Evolutionary conservation across 2,888 invertebrate species (phyloP).

Genomic region (Oscheius myriophilus): DNA sequence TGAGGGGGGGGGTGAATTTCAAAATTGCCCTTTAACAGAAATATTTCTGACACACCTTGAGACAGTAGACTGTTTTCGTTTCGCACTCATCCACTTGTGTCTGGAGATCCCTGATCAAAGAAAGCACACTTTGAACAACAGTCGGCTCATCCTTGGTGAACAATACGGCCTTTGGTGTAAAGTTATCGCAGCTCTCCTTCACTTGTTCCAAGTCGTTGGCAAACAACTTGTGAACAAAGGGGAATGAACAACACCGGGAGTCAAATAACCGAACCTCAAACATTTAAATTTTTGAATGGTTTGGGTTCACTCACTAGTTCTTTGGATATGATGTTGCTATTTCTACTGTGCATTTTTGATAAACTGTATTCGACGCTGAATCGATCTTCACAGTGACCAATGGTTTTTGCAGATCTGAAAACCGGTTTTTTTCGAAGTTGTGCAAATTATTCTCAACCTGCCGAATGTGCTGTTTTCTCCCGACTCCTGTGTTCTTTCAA

Average conservation of each 20-base stretch:
- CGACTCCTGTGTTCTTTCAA: constrained; percentile 11
- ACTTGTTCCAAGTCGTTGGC: constrained; percentile 38
- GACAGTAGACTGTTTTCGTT: constrained; percentile 39
- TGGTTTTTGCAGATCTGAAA: constrained; percentile 1
- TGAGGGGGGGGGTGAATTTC: too few species aligned
- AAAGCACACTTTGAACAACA: constrained; percentile 44
- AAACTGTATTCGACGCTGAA: constrained; percentile 46
- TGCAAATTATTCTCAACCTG: too few species aligned
- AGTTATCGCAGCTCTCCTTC: constrained; percentile 24
- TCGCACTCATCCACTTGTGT: constrained; percentile 38
- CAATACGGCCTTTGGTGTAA: constrained; percentile 31
- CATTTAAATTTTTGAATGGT: not conserved
- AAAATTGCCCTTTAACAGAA: too few species aligned
- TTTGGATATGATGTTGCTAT: constrained; percentile 34
- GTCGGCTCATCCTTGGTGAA: constrained; percentile 24
- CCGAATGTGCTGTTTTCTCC: not conserved
- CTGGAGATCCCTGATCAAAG: constrained; percentile 36
- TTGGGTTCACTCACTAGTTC: constrained; percentile 34
- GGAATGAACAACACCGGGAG: constrained; percentile 38
- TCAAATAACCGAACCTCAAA: constrained; percentile 36
- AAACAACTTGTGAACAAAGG: constrained; percentile 43
- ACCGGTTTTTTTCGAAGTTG: not conserved
- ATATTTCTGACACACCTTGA: constrained; percentile 31
- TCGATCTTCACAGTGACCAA: constrained; percentile 34
- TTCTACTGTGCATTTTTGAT: constrained; percentile 35